Evolutionary conservation across 2,888 invertebrate genomes (phyloP), one percentile per base, ranked within the genome.

Genomic region (Cantharis lateralis): DNA sequence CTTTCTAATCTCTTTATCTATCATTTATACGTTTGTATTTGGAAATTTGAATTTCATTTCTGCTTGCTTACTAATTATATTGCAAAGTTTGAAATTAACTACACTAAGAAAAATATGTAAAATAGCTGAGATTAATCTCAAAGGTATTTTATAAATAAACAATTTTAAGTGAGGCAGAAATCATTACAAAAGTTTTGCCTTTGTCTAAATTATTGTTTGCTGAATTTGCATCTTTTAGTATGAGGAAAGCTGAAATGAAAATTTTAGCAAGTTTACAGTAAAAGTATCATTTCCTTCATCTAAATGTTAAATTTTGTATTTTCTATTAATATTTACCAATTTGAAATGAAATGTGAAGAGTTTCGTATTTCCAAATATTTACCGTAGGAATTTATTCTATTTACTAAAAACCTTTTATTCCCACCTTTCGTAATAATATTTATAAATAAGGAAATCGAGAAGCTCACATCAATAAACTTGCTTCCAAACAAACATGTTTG

Each of bases 1-100:
- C 78, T 78, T 78, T 75, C 75, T 78, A 78, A 78, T 78, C 78
- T 78, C 78, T 78, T 78, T 78, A 78, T 76, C 76, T 76, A 76
- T 77, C 77, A 77, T 78, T 78, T 78, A 78, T 78, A 72, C 68
- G 78, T 72, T 78, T 77, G 74, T 74, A 74, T 63, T 74, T 77
- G 70, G 68, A 74, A 77, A 77, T 68, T 77, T 69, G 64, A 71
- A 74, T 71, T 74, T 74, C 74, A 64, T 77, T 77, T 74, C 74
- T 74, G 70, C 71, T 64, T 71, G 68, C 77, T 77, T 74, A 77
- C 74, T 77, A 77, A 77, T 70, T 77, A 73, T 73, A 66, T 70
- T 62, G 64, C 24, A 2, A 28, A 72, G 28, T 73, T 68, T 62
- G 32, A 32, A 74, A 70, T 70, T 70, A 48, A 66, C 61, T 71